A percentile compares a stretch with the other conserved stretches of the same genome.
These are phyloP conservation scores for Lissocephala sabroskyi DNA, from an alignment of 2,888 invertebrate species.

Conservation along the genomic window DNA sequence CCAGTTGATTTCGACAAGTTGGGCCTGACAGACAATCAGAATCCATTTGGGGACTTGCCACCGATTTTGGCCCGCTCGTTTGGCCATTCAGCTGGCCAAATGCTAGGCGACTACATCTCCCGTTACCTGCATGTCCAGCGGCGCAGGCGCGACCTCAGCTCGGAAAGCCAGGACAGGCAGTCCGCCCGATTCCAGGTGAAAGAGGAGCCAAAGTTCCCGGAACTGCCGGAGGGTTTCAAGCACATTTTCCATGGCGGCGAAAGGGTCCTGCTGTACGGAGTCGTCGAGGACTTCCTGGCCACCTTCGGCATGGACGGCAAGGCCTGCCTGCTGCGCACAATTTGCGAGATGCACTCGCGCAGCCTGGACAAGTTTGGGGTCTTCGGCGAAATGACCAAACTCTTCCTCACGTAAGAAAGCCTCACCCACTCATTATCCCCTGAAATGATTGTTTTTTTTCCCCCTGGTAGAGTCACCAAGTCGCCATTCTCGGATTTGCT, in stretches of 20 bases:
- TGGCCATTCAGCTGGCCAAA: constrained; percentile 81
- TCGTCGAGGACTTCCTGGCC: constrained; percentile 84
- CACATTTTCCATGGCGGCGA: constrained; percentile 86
- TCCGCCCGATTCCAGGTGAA: constrained; percentile 38
- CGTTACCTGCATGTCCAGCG: constrained; percentile 78
- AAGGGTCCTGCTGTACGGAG: constrained; percentile 82
- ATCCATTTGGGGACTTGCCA: constrained; percentile 86
- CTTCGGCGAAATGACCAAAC: constrained; percentile 85
- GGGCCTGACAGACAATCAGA: constrained; percentile 90
- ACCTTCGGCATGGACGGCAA: constrained; percentile 88
- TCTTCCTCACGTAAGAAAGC: constrained; percentile 86
- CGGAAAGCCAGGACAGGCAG: constrained; percentile 17
- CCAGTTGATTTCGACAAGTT: constrained; percentile 89
- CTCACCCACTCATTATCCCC: accelerated
- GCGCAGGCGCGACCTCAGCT: constrained; percentile 72
- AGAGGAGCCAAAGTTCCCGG: constrained; percentile 58
- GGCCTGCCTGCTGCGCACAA: constrained; percentile 86
- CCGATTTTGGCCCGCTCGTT: constrained; percentile 84
- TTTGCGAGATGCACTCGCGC: constrained; percentile 89
- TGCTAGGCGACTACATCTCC: constrained; percentile 80
- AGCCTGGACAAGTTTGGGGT: constrained; percentile 85
- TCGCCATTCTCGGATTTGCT: constrained; percentile 84
- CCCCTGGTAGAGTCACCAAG: constrained; percentile 79
- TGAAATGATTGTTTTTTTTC: constrained; percentile 3
- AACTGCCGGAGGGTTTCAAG: constrained; percentile 72